Evolutionary conservation across 2,113 vertebrate species (phyloP).

Genomic region (Brachypodius melanocephalos): DNA sequence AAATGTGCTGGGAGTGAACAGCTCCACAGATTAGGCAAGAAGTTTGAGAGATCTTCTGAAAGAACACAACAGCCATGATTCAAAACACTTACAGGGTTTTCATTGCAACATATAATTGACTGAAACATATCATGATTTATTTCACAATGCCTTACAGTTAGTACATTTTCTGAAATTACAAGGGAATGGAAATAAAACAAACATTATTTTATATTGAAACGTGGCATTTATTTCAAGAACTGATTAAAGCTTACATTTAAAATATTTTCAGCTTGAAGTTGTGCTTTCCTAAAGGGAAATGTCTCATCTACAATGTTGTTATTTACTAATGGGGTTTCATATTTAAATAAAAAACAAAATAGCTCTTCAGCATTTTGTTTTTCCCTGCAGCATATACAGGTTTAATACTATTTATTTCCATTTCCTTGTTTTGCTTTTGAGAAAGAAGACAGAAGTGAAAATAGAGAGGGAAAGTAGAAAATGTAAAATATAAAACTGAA

Average conservation of each 20-base stretch:
- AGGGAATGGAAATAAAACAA: slow-evolving; percentile 34
- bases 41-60: slow-evolving; percentile 45
- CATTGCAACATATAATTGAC: slow-evolving; percentile 46
- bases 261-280: background rate
- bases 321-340: background rate
- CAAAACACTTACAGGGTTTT: slow-evolving; percentile 30
- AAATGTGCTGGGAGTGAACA: slow-evolving; percentile 22
- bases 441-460: background rate
- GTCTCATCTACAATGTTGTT: background rate
- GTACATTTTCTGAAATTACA: slow-evolving; percentile 18
- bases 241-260: background rate
- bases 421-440: background rate
- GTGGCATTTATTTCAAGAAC: background rate
- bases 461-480: background rate
- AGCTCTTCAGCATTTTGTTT: background rate
- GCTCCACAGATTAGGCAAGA: slow-evolving; percentile 5
- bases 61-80: background rate
- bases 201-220: background rate
- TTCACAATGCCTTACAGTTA: background rate
- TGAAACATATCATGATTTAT: slow-evolving; percentile 18
- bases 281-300: background rate
- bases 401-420: background rate
- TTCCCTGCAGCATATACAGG: background rate
- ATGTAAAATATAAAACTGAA: background rate
- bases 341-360: background rate